Percentiles rank a stretch among this genome's conserved stretches.
phyloP scores from a whole-genome alignment of 2,888 invertebrate species.

The Atrina japonica region DNA sequence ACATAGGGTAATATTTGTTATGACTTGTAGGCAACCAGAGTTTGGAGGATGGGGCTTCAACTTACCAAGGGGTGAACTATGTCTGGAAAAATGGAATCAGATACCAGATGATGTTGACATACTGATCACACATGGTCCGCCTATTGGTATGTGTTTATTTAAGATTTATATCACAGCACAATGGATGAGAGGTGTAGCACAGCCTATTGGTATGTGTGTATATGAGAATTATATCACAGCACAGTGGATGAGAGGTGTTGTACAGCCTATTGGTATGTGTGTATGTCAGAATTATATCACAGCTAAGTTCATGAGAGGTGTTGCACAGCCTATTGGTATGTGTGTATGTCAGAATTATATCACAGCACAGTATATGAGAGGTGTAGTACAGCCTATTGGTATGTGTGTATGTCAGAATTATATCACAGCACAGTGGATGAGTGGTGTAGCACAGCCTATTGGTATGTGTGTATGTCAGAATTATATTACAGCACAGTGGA shows the following conservation, averaged over 20 bases:
- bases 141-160: slow-evolving; percentile 79
- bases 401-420: slow-evolving; percentile 11
- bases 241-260: slow-evolving; percentile 62
- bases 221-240: not conserved
- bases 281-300: not conserved
- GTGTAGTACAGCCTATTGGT: slow-evolving; percentile 88
- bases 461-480: slow-evolving; percentile 55
- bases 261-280: slow-evolving; percentile 85
- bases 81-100: slow-evolving; percentile 89
- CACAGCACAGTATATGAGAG: not conserved
- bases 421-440: not conserved
- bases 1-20: no score
- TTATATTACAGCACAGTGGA: not conserved
- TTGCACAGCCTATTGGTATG: slow-evolving; percentile 85
- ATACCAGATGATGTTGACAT: slow-evolving; percentile 90
- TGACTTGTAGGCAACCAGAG: slow-evolving; percentile 85
- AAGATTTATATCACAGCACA: not conserved
- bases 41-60: slow-evolving; percentile 92
- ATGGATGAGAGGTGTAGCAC: slow-evolving; percentile 83
- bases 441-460: slow-evolving; percentile 88
- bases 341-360: not conserved
- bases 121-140: slow-evolving; percentile 91
- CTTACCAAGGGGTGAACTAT: slow-evolving; percentile 86
- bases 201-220: slow-evolving; percentile 83
- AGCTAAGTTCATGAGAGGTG: not conserved